Evolutionary conservation across 2,797 vertebrate genomes (phyloP), one percentile per base, ranked within the genome.

Genomic region (Picus viridis): DNA sequence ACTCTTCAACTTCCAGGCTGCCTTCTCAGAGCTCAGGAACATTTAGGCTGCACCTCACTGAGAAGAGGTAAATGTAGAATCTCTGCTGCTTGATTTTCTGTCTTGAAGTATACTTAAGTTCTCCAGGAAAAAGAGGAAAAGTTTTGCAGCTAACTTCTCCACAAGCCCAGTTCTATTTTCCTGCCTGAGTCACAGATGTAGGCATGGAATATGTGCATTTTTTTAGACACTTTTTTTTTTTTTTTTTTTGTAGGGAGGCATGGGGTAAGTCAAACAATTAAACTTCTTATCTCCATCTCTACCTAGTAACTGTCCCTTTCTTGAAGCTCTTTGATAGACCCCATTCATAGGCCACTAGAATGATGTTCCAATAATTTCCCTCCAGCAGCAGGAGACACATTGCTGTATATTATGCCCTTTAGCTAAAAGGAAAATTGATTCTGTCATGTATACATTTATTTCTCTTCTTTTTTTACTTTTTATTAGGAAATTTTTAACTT

Each of bases 361-460:
- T 69, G 87, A 92, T 93, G 80, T 82, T 95, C 92, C 87, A 93
- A 73, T 90, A 94, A 94, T 90, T 96, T 96, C 76, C 84, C 83
- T 95, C 89, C 90, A 97, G 83, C 90, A 92, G 86, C 85, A 91
- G 68, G 90, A 96, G 83, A 88, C 81, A 87, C 75, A 24, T 62
- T 81, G 92, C 85, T 96, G 62, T 93, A 86, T 95, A 81, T 94
- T 90, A 76, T 96, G 93, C 94, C 91, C 93, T 96, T 95, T 94
- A 96, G 91, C 87, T 88, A 95, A 95, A 94, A 95, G 88, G 95
- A 95, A 96, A 95, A 96, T 92, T 77, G 94, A 95, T 96, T 97
- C 93, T 96, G 93, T 96, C 95, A 95, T 94, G 83, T 96, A 92
- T 96, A 78, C 90, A 89, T 93, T 96, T 96, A 93, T 94, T 95